These are phyloP conservation scores for Malurus alboscapulatus DNA, from an alignment of 2,113 vertebrate species.

Conservation along the genomic window DNA sequence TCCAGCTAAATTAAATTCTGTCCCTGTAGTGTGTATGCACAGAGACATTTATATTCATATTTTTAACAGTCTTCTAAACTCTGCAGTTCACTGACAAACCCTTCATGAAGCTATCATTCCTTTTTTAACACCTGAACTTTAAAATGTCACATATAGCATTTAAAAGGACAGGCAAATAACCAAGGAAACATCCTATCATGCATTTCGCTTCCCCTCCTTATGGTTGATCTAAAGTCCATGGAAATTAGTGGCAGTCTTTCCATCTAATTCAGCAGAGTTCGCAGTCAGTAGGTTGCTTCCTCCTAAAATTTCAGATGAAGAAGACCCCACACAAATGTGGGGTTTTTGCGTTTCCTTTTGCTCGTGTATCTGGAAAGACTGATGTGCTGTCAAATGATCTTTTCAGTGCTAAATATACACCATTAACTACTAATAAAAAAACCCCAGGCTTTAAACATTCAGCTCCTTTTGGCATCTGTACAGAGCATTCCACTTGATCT, in stretches of 20 bases:
- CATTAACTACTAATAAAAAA: constrained; percentile 64
- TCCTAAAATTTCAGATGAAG: constrained; percentile 26
- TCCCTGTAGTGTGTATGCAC: constrained; percentile 72
- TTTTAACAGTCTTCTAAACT: constrained; percentile 74
- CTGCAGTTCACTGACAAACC: constrained; percentile 71
- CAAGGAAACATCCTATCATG: constrained; percentile 61
- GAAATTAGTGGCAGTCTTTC: constrained; percentile 46
- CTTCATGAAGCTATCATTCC: constrained; percentile 67
- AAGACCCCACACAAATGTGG: background rate
- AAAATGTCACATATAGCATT: constrained; percentile 67
- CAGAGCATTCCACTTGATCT: constrained; percentile 62
- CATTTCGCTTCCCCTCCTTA: constrained; percentile 44
- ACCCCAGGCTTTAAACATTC: constrained; percentile 34
- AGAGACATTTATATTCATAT: constrained; percentile 74
- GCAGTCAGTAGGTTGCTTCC: background rate
- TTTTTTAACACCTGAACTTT: constrained; percentile 72
- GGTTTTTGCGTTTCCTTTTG: constrained; percentile 19
- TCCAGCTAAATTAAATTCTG: constrained; percentile 74
- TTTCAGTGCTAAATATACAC: constrained; percentile 56
- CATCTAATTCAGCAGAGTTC: constrained; percentile 34
- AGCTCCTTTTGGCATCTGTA: constrained; percentile 59
- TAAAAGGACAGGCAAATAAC: constrained; percentile 71
- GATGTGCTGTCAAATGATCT: constrained; percentile 60
- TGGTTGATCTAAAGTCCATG: constrained; percentile 36
- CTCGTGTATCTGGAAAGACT: constrained; percentile 34